A percentile compares a stretch with the other conserved stretches of the same genome.
Conservation (phyloP, 2,888 invertebrate species). For the Tetranychus piercei region DNA sequence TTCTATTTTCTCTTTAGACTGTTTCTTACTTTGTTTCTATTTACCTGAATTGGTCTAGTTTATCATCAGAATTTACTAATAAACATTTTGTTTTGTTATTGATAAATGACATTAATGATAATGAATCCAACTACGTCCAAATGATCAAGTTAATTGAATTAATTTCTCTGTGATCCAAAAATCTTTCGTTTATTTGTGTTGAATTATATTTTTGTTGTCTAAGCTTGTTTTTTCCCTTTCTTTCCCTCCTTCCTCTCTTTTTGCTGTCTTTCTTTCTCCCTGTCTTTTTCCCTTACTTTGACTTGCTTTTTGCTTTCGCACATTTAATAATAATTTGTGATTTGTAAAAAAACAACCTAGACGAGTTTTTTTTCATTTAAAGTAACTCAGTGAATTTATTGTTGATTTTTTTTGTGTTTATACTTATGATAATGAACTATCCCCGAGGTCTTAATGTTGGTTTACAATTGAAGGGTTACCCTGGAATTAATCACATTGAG, state of each 20-base stretch:
- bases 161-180: background rate
- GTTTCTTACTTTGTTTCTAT: too few relatives aligned
- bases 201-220: background rate
- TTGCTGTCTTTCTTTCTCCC: background rate
- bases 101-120: background rate
- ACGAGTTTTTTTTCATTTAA: background rate
- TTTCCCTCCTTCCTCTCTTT: conserved; percentile 3
- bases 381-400: background rate
- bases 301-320: background rate
- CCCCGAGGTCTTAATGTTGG: background rate
- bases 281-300: background rate
- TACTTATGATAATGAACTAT: conserved; percentile 1
- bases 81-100: too few relatives aligned
- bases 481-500: background rate
- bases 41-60: too few relatives aligned
- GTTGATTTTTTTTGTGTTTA: background rate
- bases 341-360: background rate
- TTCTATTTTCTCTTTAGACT: too few relatives aligned
- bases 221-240: background rate
- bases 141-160: background rate
- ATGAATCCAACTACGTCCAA: background rate
- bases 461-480: background rate
- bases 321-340: background rate
- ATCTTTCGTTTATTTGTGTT: conserved; percentile 1
- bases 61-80: too few relatives aligned